Evolutionary conservation across 2,888 invertebrate species (phyloP).

Genomic region (Muscina levida): DNA sequence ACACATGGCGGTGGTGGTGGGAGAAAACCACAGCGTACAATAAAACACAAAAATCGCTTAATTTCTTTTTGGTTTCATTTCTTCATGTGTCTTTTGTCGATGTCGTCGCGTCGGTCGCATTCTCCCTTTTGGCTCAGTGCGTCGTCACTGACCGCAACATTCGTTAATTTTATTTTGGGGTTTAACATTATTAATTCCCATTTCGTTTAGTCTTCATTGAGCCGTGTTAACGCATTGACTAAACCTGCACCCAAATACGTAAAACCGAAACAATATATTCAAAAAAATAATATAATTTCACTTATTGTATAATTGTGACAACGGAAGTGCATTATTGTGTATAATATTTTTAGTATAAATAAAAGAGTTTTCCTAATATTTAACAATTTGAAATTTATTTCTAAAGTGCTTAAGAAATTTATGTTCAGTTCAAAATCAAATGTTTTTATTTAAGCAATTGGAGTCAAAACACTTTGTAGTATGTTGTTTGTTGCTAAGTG

Average conservation of each 20-base stretch:
- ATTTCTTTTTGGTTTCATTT: conserved; percentile 3
- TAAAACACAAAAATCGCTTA: neutral
- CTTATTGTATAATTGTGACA: conserved; percentile 22
- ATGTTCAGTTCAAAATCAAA: conserved; percentile 25
- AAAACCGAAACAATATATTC: neutral
- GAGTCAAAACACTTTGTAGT: conserved; percentile 9
- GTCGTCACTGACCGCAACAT: conserved; percentile 1
- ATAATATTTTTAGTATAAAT: no score
- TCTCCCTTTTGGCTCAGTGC: neutral
- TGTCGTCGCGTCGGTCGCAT: neutral
- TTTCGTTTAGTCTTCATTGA: conserved; percentile 26
- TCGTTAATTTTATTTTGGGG: conserved; percentile 10
- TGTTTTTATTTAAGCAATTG: conserved; percentile 44
- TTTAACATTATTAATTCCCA: conserved; percentile 9
- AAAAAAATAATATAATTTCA: conserved; percentile 26
- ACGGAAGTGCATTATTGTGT: conserved; percentile 7
- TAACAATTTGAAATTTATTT: no score
- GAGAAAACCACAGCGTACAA: neutral
- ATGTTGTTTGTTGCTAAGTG: conserved; percentile 31
- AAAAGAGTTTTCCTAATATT: no score
- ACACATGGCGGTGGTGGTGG: neutral
- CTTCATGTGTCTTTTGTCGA: neutral
- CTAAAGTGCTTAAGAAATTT: neutral
- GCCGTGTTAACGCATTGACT: conserved; percentile 11
- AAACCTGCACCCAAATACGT: conserved; percentile 17